A percentile compares a stretch with the other conserved stretches of the same genome.
Conservation (phyloP, 1,140 invertebrate genomes). For the Diploscapter pachys region DNA sequence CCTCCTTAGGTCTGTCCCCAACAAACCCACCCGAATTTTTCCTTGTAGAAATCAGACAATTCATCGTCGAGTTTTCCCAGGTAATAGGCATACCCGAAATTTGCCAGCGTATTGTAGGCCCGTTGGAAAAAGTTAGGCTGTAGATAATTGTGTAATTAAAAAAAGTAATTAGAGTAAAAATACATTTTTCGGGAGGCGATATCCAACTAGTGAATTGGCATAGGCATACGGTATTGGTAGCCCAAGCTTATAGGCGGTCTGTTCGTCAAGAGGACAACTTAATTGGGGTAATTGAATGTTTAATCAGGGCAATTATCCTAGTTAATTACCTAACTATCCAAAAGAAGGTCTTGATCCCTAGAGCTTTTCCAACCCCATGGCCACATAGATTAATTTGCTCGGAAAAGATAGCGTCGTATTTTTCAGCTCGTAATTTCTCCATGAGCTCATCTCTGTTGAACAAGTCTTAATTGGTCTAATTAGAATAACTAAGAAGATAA, state of each 20-base stretch:
- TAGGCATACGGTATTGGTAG: constrained; percentile 30
- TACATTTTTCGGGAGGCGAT: background rate
- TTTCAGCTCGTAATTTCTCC: constrained; percentile 11
- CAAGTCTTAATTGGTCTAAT: constrained; percentile 15
- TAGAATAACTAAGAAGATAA: too few relatives aligned
- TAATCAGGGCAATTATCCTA: background rate
- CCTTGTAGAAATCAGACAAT: background rate
- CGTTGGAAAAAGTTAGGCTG: background rate
- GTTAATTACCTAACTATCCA: constrained; percentile 19
- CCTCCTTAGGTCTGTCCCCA: background rate
- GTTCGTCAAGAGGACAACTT: constrained; percentile 29
- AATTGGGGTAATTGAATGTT: background rate
- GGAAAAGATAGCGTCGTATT: constrained; percentile 30
- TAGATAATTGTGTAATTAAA: constrained; percentile 1
- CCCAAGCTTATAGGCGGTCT: constrained; percentile 13
- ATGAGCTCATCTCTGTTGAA: constrained; percentile 24
- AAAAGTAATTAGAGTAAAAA: background rate
- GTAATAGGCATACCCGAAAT: too few relatives aligned
- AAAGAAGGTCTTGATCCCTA: constrained; percentile 27
- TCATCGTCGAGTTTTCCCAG: background rate
- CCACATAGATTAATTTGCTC: constrained; percentile 36
- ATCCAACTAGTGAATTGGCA: constrained; percentile 16
- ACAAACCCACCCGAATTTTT: constrained; percentile 26
- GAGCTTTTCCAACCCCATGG: constrained; percentile 22
- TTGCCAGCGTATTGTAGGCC: background rate